Percentiles rank a stretch among this genome's conserved stretches.
phyloP scores from a whole-genome alignment of 2,888 invertebrate genomes.

The Theristus sp. region DNA sequence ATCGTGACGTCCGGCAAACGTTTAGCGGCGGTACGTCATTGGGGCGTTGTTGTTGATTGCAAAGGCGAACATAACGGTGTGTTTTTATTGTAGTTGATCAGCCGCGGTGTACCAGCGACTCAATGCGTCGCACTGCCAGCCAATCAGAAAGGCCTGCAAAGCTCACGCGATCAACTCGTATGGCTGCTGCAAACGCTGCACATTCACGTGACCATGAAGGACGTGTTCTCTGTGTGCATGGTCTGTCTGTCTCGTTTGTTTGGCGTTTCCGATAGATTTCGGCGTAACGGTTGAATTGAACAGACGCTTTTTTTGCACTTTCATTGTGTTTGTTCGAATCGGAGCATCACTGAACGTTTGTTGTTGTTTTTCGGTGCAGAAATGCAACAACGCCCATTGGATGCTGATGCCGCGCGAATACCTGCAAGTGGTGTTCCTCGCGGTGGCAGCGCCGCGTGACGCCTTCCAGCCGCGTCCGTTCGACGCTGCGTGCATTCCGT shows the following conservation, averaged over 20 bases:
- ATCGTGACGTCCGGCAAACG: neutral
- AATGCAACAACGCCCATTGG: neutral
- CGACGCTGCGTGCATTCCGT: neutral
- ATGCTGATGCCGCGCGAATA: neutral
- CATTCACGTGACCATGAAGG: neutral
- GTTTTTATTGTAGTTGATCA: neutral
- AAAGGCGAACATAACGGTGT: too few relatives aligned
- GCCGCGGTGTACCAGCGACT: neutral
- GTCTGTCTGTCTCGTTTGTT: neutral
- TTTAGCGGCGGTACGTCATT: neutral
- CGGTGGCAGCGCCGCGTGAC: neutral
- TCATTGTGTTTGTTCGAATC: too few relatives aligned
- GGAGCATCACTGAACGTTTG: too few relatives aligned
- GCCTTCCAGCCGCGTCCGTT: neutral
- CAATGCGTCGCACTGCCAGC: neutral
- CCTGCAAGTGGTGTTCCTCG: neutral
- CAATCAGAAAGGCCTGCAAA: neutral
- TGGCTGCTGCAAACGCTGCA: neutral
- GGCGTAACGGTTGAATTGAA: too few relatives aligned
- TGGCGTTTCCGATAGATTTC: neutral
- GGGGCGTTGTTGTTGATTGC: neutral
- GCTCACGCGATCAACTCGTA: neutral
- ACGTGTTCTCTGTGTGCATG: neutral
- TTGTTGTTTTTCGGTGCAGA: too few relatives aligned
- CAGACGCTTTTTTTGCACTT: too few relatives aligned